Conservation (phyloP, 2,797 vertebrate genomes). For the Labeo calbasu region DNA sequence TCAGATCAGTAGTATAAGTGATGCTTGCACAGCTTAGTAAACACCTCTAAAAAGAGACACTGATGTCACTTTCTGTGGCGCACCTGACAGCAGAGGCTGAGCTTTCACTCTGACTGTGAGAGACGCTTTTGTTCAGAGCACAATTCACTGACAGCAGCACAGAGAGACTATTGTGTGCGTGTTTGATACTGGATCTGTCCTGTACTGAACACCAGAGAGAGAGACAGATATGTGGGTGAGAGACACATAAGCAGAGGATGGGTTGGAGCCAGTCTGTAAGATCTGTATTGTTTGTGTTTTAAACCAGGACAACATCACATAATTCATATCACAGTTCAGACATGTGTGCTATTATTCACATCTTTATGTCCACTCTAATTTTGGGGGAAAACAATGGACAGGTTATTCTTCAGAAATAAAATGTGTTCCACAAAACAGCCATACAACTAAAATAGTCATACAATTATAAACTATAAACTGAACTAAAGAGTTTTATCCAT, state of each 20-base stretch:
- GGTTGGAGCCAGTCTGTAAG: not conserved
- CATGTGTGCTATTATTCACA: not conserved
- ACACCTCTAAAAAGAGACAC: not conserved
- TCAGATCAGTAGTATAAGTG: not conserved
- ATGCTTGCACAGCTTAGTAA: not conserved
- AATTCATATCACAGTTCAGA: not conserved
- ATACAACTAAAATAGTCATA: not conserved
- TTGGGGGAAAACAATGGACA: not conserved
- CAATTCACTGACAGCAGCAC: slow-evolving; percentile 68
- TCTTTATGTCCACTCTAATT: not conserved
- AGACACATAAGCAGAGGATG: slow-evolving; percentile 2
- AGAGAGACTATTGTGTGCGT: slow-evolving; percentile 75
- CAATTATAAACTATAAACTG: no score
- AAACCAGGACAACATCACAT: not conserved
- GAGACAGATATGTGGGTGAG: slow-evolving; percentile 23
- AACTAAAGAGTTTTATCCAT: not conserved
- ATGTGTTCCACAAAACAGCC: not conserved
- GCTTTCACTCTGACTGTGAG: slow-evolving; percentile 63
- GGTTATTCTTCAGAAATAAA: not conserved
- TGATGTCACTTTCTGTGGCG: slow-evolving; percentile 19
- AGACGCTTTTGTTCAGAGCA: slow-evolving; percentile 73
- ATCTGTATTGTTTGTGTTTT: not conserved
- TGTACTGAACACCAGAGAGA: slow-evolving; percentile 57
- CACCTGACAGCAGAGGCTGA: slow-evolving; percentile 53
- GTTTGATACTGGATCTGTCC: slow-evolving; percentile 61